Base-by-base conservation (phyloP, 2,888 invertebrate genomes). In the Corbicula japonica region DNA sequence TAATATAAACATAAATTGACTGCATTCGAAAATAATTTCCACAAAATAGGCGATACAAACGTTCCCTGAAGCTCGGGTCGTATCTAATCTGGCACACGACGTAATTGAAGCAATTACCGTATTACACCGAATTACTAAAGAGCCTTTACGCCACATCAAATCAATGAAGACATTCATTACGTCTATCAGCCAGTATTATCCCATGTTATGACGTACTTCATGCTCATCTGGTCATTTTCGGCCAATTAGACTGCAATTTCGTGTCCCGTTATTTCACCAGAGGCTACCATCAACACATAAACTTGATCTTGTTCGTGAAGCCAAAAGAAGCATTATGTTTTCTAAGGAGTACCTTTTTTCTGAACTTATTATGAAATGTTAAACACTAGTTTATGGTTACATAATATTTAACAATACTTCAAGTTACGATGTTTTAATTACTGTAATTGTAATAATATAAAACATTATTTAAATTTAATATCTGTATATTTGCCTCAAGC, bases 51-150 rank as follows among this genome's bases (percentile, higher is more conserved):
- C n/a, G n/a, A n/a, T n/a, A 54, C 54, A 56, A 32, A 18, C 35
- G 34, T 21, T 32, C 21, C 35, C 56, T 32, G 56, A 21, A 2
- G 32, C 30, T 21, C 52, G 32, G 15, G n/a, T 8, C 32, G 12
- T 18, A 18, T 32, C 34, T 34, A 28, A 15, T 52, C 6, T 41
- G 60, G 41, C 54, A 66, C 54, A 35, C 66, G 34, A 28, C 26
- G 10, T 41, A 76, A 80, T 80, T 76, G 28, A 46, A 6, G 48
- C 69, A 62, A 80, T 80, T 80, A 76, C 70, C 26, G 60, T 28
- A 76, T 80, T 80, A 80, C 74, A 66, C 6, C 54, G 66, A 73
- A 76, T 80, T 80, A 73, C 70, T 44, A 38, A 35, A 56, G 66
- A 52, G 48, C 73, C 61, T 65, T 61, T 70, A 52, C 73, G 63